phyloP scores from a whole-genome alignment of 2,888 invertebrate species.

The Drosophila demipolita region DNA sequence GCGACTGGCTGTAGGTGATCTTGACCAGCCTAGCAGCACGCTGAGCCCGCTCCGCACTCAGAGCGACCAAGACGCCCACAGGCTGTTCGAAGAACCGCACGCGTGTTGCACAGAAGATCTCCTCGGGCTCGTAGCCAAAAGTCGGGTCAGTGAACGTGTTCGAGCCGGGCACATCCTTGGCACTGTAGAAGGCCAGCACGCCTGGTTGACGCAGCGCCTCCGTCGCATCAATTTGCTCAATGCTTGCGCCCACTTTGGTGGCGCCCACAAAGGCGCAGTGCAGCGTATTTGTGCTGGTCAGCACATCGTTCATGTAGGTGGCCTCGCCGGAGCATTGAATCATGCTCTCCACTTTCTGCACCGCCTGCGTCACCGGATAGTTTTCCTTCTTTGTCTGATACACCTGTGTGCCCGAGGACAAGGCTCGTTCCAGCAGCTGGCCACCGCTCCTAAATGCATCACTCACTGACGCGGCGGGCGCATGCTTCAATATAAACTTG shows the following conservation, averaged over 20 bases:
- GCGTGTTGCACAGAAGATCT: slow-evolving; percentile 80
- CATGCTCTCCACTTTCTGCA: slow-evolving; percentile 91
- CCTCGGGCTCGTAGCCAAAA: slow-evolving; percentile 81
- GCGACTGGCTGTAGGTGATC: slow-evolving; percentile 84
- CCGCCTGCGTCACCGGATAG: slow-evolving; percentile 91
- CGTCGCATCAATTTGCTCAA: slow-evolving; percentile 84
- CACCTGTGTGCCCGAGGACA: slow-evolving; percentile 89
- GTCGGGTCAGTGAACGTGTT: slow-evolving; percentile 86
- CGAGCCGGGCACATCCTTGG: slow-evolving; percentile 88
- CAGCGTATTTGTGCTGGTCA: slow-evolving; percentile 87
- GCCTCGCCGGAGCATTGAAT: slow-evolving; percentile 91
- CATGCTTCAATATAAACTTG: slow-evolving; percentile 88
- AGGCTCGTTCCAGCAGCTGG: slow-evolving; percentile 87
- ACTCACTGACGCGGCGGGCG: slow-evolving; percentile 85
- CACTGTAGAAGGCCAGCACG: slow-evolving; percentile 87
- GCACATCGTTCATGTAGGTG: slow-evolving; percentile 91
- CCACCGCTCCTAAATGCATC: slow-evolving; percentile 74
- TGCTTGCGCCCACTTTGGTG: slow-evolving; percentile 86
- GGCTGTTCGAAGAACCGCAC: slow-evolving; percentile 89
- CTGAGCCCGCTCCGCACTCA: slow-evolving; percentile 87
- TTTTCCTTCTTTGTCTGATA: slow-evolving; percentile 89
- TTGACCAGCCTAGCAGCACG: slow-evolving; percentile 87
- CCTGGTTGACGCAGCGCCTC: slow-evolving; percentile 87
- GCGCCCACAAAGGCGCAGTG: slow-evolving; percentile 87
- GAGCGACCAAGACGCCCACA: slow-evolving; percentile 90